These are phyloP conservation scores for Acropternis orthonyx DNA, from an alignment of 2,797 vertebrate species.

Conservation along the genomic window DNA sequence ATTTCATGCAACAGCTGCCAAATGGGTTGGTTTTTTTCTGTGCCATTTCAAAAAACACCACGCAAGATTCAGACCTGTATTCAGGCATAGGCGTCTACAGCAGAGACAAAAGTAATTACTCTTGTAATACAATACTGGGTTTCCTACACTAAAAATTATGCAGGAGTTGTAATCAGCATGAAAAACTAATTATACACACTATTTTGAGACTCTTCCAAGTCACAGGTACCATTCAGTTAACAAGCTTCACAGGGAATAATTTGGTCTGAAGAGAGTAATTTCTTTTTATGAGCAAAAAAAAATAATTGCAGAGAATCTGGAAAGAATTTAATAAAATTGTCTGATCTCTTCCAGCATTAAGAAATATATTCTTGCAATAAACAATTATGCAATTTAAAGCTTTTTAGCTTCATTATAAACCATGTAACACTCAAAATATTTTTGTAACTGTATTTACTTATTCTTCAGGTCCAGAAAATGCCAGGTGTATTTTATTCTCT, in stretches of 20 bases:
- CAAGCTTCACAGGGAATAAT: neutral
- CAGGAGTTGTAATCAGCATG: neutral
- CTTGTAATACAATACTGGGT: neutral
- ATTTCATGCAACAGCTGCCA: slow-evolving; percentile 24
- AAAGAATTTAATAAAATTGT: neutral
- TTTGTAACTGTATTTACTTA: neutral
- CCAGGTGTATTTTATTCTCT: neutral
- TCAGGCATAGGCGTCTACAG: neutral
- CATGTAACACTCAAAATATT: neutral
- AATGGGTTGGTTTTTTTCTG: slow-evolving; percentile 6
- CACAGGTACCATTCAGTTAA: neutral
- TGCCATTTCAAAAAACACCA: neutral
- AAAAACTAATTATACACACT: neutral
- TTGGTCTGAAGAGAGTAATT: neutral
- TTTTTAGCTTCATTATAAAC: neutral
- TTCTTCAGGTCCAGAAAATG: neutral
- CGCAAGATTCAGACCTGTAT: neutral
- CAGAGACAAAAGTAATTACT: neutral
- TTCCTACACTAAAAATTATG: neutral
- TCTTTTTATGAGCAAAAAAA: neutral
- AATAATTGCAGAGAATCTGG: neutral
- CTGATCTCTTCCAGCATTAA: neutral
- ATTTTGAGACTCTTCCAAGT: neutral
- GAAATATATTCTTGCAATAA: neutral
- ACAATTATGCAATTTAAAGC: neutral